Base-by-base conservation (phyloP, 2,888 invertebrate species). In the Lycocerus yunnanus region DNA sequence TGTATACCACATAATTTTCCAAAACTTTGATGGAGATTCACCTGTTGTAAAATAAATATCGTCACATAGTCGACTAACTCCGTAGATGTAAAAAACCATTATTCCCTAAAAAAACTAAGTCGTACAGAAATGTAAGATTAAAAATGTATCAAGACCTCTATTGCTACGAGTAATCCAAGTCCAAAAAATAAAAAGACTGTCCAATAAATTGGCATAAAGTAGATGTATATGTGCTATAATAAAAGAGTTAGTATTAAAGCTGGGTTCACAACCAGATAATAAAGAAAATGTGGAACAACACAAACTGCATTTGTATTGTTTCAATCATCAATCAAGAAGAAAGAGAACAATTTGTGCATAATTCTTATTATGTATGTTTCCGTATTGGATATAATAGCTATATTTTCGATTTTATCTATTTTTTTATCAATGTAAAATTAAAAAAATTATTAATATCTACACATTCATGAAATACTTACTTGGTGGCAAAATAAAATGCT, bases 41-140 rank as follows among this genome's bases (percentile, higher is more conserved):
- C 80, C 80, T 4, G 80, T 79, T 27, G 73, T 71, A 72, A 82
- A 82, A 59, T 80, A 72, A n/a, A 82, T 80, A 67, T 82, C 82
- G 59, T 82, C 79, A 16, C 78, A 80, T n/a, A 82, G 72, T 58
- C 82, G 71, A 14, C 71, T 69, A n/a, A 80, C 80, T 11, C 82
- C 81, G 66, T 82, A 82, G 60, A 78, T 71, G 68, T 80, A 81
- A 68, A 78, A 80, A 9, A 81, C 75, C 66, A 67, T 75, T n/a
- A 69, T 67, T 5, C 60, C 21, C 74, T 74, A 14, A 15, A 68
- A 67, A 20, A 43, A 6, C 6, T 43, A n/a, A 43, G 8, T 43
- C 2, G 6, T 43, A 43, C 1, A 43, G 6, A 43, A 43, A 5
- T 8, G n/a, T 13, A 43, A 43, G 1, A 43, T 43, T 1, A n/a